These are phyloP conservation scores for Luehdorfia chinensis DNA, from an alignment of 1,140 invertebrate genomes.

Conservation along the genomic window DNA sequence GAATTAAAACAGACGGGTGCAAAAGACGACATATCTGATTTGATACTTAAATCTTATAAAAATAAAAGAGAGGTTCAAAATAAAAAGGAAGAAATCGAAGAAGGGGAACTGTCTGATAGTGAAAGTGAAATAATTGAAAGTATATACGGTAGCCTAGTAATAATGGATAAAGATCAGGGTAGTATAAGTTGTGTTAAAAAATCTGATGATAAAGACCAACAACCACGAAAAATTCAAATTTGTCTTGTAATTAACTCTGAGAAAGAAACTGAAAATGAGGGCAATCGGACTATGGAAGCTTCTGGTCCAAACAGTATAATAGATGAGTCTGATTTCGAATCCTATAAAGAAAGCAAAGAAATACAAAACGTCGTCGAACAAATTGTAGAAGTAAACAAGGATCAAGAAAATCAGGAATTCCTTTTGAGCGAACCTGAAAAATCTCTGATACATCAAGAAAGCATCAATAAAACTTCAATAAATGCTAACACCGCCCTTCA, in stretches of 20 bases:
- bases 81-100: conserved; percentile 58
- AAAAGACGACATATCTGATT: conserved; percentile 63
- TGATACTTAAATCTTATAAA: conserved; percentile 64
- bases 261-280: conserved; percentile 26
- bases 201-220: conserved; percentile 30
- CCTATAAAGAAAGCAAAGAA: conserved; percentile 17
- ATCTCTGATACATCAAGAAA: background rate
- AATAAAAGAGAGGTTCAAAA: conserved; percentile 32
- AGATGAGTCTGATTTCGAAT: conserved; percentile 51
- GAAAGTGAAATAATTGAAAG: conserved; percentile 71
- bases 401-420: conserved; percentile 11
- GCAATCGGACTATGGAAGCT: conserved; percentile 13
- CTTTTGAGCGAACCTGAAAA: background rate
- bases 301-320: conserved; percentile 18
- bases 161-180: conserved; percentile 47
- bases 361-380: background rate
- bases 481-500: too few species aligned
- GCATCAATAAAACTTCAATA: too few species aligned
- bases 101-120: conserved; percentile 70
- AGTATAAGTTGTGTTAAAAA: conserved; percentile 19
- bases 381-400: background rate
- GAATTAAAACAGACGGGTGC: conserved; percentile 63
- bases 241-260: conserved; percentile 61
- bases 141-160: conserved; percentile 56
- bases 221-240: conserved; percentile 62